These are phyloP conservation scores for Chiloscyllium plagiosum DNA, from an alignment of 2,113 vertebrate species.

Conservation along the genomic window DNA sequence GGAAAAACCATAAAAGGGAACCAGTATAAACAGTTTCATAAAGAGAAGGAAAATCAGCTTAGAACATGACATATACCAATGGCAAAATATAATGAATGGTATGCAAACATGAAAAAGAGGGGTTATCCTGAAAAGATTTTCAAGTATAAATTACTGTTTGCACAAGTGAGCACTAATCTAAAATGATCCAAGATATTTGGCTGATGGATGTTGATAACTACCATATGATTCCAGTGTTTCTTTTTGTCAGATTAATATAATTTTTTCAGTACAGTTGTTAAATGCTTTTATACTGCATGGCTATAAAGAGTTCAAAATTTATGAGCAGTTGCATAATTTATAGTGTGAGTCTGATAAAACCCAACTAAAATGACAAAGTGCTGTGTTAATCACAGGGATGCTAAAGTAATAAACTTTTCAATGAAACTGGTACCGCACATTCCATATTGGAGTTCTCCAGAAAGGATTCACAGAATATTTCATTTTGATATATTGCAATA, in stretches of 20 bases:
- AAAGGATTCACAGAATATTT: not conserved
- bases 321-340: slow-evolving; percentile 30
- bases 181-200: slow-evolving; percentile 42
- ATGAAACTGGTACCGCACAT: not conserved
- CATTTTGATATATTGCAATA: too few species aligned
- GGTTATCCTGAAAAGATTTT: slow-evolving; percentile 9
- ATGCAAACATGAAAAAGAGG: slow-evolving; percentile 6
- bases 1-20: not conserved
- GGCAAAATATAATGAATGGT: slow-evolving; percentile 12
- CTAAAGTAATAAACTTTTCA: not conserved
- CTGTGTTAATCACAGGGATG: not conserved
- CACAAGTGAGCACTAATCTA: not conserved
- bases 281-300: slow-evolving; percentile 41
- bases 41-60: not conserved
- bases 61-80: not conserved
- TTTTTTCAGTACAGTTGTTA: slow-evolving; percentile 43
- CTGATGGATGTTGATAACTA: slow-evolving; percentile 52
- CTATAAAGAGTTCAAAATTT: slow-evolving; percentile 44
- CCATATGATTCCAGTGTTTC: slow-evolving; percentile 47
- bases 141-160: slow-evolving; percentile 22
- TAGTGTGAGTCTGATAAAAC: slow-evolving; percentile 5
- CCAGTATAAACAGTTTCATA: not conserved
- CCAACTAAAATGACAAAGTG: not conserved
- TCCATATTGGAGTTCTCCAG: not conserved
- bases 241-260: slow-evolving; percentile 51